Percentiles rank a stretch among this genome's conserved stretches.
phyloP scores from a whole-genome alignment of 2,797 vertebrate species.

The Rhynchotus rufescens region DNA sequence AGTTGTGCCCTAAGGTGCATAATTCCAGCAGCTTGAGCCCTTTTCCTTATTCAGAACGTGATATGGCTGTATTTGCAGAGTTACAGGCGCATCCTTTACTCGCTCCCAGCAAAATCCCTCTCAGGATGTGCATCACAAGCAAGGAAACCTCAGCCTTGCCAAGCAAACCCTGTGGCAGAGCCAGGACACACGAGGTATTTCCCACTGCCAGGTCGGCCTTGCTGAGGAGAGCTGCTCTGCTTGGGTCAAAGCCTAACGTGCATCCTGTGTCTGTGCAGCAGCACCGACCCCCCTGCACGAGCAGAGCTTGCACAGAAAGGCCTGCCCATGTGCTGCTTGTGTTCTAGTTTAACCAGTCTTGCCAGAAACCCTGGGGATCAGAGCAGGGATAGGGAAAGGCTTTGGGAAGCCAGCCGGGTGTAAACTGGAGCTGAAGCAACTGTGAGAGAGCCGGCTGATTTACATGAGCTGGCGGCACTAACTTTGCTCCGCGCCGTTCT shows the following conservation, averaged over 20 bases:
- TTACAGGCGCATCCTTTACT: neutral
- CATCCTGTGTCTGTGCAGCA: neutral
- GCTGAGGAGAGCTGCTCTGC: neutral
- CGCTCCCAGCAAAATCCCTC: neutral
- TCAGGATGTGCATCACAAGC: rapidly evolving
- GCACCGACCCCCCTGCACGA: rapidly evolving
- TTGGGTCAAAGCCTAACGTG: rapidly evolving
- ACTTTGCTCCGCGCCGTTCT: neutral
- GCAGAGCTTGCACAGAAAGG: rapidly evolving
- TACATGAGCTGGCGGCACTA: neutral
- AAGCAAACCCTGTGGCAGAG: neutral
- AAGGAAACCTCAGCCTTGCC: neutral
- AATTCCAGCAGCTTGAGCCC: rapidly evolving
- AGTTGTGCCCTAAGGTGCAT: rapidly evolving
- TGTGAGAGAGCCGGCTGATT: neutral
- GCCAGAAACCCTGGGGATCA: neutral
- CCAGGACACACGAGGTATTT: neutral
- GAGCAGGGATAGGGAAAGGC: neutral
- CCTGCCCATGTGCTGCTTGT: rapidly evolving
- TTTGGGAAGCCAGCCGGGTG: neutral
- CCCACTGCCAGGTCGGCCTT: neutral
- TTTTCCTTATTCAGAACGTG: neutral
- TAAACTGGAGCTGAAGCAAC: neutral
- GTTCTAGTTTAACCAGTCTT: neutral
- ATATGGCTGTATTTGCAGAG: neutral